A percentile compares a stretch with the other conserved stretches of the same genome.
Evolutionary conservation across 2,113 vertebrate species (phyloP).

Genomic region (Hiodon tergisus): DNA sequence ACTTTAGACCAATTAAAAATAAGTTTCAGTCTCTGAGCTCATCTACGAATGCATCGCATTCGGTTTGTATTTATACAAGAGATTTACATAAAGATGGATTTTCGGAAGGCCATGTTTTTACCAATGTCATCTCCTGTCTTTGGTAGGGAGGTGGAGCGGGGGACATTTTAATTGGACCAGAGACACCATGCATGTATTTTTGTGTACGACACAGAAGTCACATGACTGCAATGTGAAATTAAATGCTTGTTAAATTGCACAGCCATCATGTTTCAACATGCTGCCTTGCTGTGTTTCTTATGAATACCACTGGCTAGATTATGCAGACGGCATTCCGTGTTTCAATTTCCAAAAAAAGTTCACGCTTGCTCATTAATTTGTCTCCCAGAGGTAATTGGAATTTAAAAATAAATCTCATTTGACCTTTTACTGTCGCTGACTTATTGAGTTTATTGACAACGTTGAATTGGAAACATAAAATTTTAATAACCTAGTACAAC

Average conservation of each 20-base stretch:
- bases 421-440: neutral
- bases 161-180: too few relatives aligned
- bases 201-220: neutral
- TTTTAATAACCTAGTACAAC: too few relatives aligned
- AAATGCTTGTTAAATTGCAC: neutral
- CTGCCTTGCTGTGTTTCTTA: neutral
- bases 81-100: neutral
- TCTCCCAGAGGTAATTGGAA: constrained; percentile 7
- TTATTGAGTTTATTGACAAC: neutral
- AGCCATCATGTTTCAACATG: neutral
- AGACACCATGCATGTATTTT: too few relatives aligned
- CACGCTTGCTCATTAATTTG: neutral
- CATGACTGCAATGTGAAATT: neutral
- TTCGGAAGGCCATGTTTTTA: neutral
- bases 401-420: neutral
- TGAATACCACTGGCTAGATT: neutral
- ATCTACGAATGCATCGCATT: neutral
- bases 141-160: neutral
- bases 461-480: neutral
- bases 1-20: constrained; percentile 14
- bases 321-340: constrained; percentile 5
- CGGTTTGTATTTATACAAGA: neutral
- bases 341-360: neutral
- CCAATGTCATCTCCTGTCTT: neutral
- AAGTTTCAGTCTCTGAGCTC: too few relatives aligned